Percentiles rank a stretch among this genome's conserved stretches.
phyloP scores from a whole-genome alignment of 30 jellyfish, hydroid and myxozoan genomes.

The Mastigias papua region DNA sequence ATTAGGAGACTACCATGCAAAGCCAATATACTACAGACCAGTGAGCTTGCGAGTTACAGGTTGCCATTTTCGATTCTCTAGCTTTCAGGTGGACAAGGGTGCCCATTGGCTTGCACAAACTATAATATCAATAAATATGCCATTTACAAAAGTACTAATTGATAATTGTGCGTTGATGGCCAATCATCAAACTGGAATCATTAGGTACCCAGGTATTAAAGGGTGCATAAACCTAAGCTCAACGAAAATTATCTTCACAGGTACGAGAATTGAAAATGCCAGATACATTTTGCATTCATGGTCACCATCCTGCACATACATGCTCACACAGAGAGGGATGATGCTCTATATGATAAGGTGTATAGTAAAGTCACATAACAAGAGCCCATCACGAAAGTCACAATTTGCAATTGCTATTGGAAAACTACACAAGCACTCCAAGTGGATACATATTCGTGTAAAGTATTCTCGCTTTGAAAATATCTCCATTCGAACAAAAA shows the following conservation, averaged over 20 bases:
- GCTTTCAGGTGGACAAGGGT: neutral
- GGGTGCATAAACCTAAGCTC: neutral
- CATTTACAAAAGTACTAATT: neutral
- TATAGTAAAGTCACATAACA: neutral
- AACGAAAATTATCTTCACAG: neutral
- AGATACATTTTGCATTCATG: neutral
- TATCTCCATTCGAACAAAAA: neutral
- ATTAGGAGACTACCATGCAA: neutral
- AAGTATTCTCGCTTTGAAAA: neutral
- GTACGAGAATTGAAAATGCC: slow-evolving; percentile 3
- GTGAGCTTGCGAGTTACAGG: neutral
- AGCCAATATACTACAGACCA: neutral
- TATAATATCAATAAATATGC: neutral
- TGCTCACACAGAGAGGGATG: neutral
- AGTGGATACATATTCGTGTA: neutral
- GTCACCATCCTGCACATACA: neutral
- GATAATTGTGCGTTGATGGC: neutral
- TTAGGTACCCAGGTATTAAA: neutral
- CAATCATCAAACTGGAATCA: neutral
- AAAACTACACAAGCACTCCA: neutral
- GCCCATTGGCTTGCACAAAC: neutral
- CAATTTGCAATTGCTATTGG: neutral
- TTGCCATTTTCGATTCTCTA: neutral
- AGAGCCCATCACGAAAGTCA: neutral
- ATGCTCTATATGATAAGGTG: neutral